Conservation (phyloP, 2,888 invertebrate species). For the Mimachlamys varia region DNA sequence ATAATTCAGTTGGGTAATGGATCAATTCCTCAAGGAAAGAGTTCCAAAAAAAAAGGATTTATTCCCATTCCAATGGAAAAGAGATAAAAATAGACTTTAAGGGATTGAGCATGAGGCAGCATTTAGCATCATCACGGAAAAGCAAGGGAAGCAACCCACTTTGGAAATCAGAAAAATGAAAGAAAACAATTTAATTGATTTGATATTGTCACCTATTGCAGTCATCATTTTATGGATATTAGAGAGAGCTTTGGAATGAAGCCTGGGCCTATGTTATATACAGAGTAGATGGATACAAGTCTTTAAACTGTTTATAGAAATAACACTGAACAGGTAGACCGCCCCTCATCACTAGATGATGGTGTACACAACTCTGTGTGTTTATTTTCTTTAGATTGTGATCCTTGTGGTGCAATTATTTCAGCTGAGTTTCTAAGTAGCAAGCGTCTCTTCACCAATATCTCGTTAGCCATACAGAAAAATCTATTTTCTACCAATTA, state of each 20-base stretch:
- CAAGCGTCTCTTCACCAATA: neutral
- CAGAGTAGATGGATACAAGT: neutral
- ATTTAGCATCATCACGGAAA: too few species aligned
- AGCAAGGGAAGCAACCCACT: too few species aligned
- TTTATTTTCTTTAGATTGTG: slow-evolving; percentile 23
- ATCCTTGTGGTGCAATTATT: slow-evolving; percentile 2
- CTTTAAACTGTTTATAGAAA: slow-evolving; percentile 13
- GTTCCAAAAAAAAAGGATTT: too few species aligned
- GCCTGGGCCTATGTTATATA: neutral
- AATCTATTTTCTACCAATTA: neutral
- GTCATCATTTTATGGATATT: neutral
- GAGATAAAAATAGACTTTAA: too few species aligned
- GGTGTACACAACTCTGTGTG: neutral
- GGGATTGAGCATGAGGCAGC: too few species aligned
- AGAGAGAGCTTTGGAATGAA: neutral
- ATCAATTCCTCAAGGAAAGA: too few species aligned
- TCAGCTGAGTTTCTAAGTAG: neutral
- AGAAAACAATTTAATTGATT: neutral
- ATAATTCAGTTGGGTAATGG: too few species aligned
- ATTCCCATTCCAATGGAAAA: too few species aligned
- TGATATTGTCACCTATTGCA: neutral
- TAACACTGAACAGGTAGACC: neutral
- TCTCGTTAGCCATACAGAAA: neutral
- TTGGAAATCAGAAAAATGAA: neutral
- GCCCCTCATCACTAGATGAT: neutral